Percentiles rank a stretch among this genome's conserved stretches.
Evolutionary conservation across 2,888 invertebrate species (phyloP).

Genomic region (Cybosia mesomella): DNA sequence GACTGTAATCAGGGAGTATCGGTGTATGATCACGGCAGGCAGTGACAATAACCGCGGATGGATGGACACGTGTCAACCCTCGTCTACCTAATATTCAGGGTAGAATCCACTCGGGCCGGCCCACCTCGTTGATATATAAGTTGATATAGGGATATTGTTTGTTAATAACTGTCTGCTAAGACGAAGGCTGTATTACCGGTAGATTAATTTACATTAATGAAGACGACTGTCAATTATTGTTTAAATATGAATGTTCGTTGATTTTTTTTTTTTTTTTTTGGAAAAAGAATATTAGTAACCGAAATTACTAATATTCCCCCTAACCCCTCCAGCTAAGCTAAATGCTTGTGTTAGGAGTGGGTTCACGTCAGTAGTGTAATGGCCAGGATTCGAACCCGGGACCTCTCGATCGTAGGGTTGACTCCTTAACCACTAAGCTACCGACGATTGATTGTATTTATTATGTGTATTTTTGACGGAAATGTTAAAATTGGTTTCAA

Average conservation of each 20-base stretch:
- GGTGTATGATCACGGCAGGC: slow-evolving; percentile 39
- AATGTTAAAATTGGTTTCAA: not conserved
- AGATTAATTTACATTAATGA: slow-evolving; percentile 7
- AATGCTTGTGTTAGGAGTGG: too few species aligned
- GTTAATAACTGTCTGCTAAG: slow-evolving; percentile 9
- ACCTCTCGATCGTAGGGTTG: too few species aligned
- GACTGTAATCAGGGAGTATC: slow-evolving; percentile 10
- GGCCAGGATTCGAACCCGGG: too few species aligned
- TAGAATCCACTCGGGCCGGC: slow-evolving; percentile 31
- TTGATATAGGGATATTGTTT: slow-evolving; percentile 21
- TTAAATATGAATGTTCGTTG: not conserved
- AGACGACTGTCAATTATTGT: slow-evolving; percentile 4
- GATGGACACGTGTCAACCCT: slow-evolving; percentile 74
- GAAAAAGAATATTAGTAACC: too few species aligned
- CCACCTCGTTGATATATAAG: slow-evolving; percentile 16
- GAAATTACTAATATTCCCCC: too few species aligned
- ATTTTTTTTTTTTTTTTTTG: not conserved
- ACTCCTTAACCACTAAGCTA: too few species aligned
- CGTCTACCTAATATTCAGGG: slow-evolving; percentile 58
- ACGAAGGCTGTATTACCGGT: slow-evolving; percentile 8
- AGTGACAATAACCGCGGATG: slow-evolving; percentile 61
- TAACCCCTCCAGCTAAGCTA: too few species aligned
- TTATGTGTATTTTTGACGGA: not conserved
- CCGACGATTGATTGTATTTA: too few species aligned
- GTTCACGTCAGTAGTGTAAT: too few species aligned